Evolutionary conservation across 2,888 invertebrate genomes (phyloP).

Genomic region (Lochmaea capreae): DNA sequence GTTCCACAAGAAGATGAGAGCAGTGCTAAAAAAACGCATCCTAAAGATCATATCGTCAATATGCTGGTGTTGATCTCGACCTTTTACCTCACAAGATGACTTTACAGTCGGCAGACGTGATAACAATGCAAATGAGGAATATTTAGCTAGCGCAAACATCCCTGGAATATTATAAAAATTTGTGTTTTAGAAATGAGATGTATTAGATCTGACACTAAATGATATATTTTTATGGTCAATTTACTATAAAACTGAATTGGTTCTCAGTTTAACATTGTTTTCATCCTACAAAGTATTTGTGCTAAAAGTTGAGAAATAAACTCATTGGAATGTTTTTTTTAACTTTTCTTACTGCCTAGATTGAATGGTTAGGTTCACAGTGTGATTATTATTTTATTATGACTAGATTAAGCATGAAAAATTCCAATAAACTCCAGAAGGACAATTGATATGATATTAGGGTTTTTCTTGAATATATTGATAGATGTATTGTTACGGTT

Average conservation of each 20-base stretch:
- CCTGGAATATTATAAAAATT: constrained; percentile 33
- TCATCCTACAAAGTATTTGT: background rate
- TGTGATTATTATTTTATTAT: too few relatives aligned
- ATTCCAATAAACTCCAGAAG: too few relatives aligned
- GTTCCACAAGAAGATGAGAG: constrained; percentile 63
- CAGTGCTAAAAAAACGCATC: constrained; percentile 36
- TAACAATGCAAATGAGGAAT: constrained; percentile 43
- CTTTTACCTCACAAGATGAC: constrained; percentile 51
- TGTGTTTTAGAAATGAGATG: constrained; percentile 17
- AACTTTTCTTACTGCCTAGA: too few relatives aligned
- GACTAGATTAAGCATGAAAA: too few relatives aligned
- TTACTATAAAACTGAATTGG: background rate
- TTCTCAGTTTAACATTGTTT: background rate
- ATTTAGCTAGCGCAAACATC: constrained; percentile 39
- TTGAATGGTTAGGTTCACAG: too few relatives aligned
- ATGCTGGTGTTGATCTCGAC: constrained; percentile 47
- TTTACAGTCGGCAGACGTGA: constrained; percentile 49
- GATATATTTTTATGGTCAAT: background rate
- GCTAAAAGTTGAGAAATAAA: background rate
- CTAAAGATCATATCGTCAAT: constrained; percentile 53
- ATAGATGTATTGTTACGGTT: too few relatives aligned
- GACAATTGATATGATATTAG: too few relatives aligned
- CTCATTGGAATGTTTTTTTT: too few relatives aligned
- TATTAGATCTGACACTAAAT: background rate
- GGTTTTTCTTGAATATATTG: too few relatives aligned